A percentile compares a stretch with the other conserved stretches of the same genome.
phyloP scores from a whole-genome alignment of 1,140 invertebrate species.

The Plodia interpunctella region DNA sequence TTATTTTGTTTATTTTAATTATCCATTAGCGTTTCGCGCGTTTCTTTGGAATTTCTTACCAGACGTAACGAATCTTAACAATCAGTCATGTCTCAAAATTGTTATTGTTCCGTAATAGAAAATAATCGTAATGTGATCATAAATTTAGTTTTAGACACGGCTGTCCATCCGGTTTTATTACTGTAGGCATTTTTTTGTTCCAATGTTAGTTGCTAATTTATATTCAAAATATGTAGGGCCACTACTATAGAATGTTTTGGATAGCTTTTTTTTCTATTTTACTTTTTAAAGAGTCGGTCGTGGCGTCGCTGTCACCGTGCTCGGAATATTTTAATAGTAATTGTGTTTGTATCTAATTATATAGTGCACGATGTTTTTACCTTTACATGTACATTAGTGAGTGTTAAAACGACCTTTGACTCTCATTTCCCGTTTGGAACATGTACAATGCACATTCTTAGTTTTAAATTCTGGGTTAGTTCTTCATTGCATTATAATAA shows the following conservation, averaged over 20 bases:
- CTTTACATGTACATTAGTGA: constrained; percentile 4
- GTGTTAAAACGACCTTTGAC: constrained; percentile 10
- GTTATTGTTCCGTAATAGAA: constrained; percentile 47
- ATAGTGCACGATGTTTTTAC: constrained; percentile 9
- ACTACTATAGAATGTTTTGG: constrained; percentile 39
- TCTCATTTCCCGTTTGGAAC: constrained; percentile 17
- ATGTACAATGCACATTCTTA: neutral
- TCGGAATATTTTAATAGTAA: constrained; percentile 62
- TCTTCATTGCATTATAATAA: no score
- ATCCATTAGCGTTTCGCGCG: constrained; percentile 16
- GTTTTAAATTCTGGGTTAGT: no score
- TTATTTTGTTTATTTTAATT: constrained; percentile 71
- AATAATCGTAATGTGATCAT: constrained; percentile 54
- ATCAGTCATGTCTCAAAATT: constrained; percentile 27
- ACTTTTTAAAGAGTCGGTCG: constrained; percentile 33
- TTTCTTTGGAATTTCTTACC: neutral
- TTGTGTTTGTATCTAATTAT: constrained; percentile 41
- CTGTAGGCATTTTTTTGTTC: constrained; percentile 29
- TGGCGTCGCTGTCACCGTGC: constrained; percentile 37
- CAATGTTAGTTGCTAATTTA: constrained; percentile 42
- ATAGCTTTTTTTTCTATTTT: constrained; percentile 37
- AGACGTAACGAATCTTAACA: constrained; percentile 12
- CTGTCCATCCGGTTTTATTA: constrained; percentile 41
- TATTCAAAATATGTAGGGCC: constrained; percentile 49
- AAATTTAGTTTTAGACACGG: constrained; percentile 48